Evolutionary conservation across 2,113 vertebrate species (phyloP), one percentile per base, ranked within the genome.

Genomic region (Carassius auratus): DNA sequence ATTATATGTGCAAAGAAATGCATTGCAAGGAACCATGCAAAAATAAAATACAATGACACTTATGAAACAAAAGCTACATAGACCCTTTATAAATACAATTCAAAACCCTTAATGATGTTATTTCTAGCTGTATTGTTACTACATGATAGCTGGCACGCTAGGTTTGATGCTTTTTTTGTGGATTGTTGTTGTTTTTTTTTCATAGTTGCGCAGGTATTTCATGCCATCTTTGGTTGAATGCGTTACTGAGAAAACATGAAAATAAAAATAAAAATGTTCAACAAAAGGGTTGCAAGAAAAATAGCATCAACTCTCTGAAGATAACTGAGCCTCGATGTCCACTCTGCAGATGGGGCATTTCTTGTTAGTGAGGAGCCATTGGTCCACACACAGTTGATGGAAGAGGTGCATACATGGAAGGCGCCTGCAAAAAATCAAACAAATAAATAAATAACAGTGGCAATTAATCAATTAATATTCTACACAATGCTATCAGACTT

Each of bases 151-250:
- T 96, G 96, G 96, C 96, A 97, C 96, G 96, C 95, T 93, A 94
- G 94, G 94, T 94, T 96, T 94, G 91, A 96, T 95, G 95, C 93
- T 87, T 55, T 55, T 55, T 80, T 92, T 82, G 38, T 88, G 45
- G 64, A 42, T 61, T 62, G n/a, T 87, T 38, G 85, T 88, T 71
- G n/a, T 57, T 76, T 84, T 79, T 77, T 42, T 83, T 91, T 12
- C 85, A 38, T 91, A 89, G 94, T 96, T 96, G 97, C 96, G 93
- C 96, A 97, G 95, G 95, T 95, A 95, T 97, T 95, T 97, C 96
- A 97, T 97, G 98, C 97, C 98, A 97, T 99, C 98, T 99, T 99
- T 99, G 98, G 98, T 99, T 97, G 98, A 97, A 97, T 98, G 97
- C 96, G 96, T 97, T 96, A 97, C 96, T 97, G 94, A 96, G 93